Conservation (phyloP, 2,113 vertebrate genomes). For the Uria lomvia region DNA sequence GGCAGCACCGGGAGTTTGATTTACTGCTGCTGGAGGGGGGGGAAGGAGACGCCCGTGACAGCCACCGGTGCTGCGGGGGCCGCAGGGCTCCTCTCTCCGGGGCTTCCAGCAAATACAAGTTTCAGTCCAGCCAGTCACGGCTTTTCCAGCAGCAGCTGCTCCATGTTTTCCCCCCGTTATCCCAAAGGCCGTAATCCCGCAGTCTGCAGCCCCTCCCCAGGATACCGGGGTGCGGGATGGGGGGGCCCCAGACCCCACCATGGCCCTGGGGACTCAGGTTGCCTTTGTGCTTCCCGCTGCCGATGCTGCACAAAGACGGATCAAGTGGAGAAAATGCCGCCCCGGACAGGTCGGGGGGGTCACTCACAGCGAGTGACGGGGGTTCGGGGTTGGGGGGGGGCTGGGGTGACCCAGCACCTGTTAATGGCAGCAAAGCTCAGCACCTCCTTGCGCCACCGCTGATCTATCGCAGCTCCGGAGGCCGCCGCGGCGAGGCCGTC, state of each 20-base stretch:
- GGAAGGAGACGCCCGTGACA: accelerated
- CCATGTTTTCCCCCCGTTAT: accelerated
- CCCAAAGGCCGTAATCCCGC: background rate
- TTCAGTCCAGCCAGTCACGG: accelerated
- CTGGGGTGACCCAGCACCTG: background rate
- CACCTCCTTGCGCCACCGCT: background rate
- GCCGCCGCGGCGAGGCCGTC: background rate
- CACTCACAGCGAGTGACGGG: accelerated
- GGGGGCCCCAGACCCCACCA: background rate
- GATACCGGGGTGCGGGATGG: accelerated
- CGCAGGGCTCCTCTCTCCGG: background rate
- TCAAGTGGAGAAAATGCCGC: background rate
- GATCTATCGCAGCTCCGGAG: background rate
- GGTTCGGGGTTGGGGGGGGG: background rate
- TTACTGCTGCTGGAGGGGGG: accelerated
- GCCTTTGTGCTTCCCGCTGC: accelerated
- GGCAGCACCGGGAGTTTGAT: background rate
- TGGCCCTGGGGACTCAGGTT: background rate
- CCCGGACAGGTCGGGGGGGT: background rate
- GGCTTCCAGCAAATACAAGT: background rate
- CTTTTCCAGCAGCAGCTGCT: background rate
- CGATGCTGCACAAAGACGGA: accelerated
- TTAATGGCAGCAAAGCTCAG: background rate
- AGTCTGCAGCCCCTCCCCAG: background rate
- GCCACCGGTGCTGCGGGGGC: accelerated